Conservation (phyloP, 2,113 vertebrate species). For the Helogale parvula region DNA sequence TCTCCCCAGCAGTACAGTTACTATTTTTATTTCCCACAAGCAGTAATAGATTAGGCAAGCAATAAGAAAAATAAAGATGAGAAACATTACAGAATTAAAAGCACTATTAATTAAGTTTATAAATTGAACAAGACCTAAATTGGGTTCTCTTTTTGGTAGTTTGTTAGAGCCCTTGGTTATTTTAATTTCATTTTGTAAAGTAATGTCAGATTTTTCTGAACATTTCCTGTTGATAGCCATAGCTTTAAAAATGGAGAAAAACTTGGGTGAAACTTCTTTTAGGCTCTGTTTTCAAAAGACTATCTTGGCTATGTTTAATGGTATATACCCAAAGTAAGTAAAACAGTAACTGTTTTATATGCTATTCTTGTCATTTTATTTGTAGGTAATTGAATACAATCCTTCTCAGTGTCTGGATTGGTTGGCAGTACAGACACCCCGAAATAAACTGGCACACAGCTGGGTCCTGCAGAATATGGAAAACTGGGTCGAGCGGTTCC, state of each 20-base stretch:
- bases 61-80: slow-evolving; percentile 21
- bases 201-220: slow-evolving; percentile 20
- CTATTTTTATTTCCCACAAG: neutral
- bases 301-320: neutral
- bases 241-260: neutral
- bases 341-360: slow-evolving; percentile 37
- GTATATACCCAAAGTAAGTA: slow-evolving; percentile 31
- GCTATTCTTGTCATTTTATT: slow-evolving; percentile 32
- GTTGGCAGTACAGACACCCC: slow-evolving; percentile 97
- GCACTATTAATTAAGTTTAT: slow-evolving; percentile 16
- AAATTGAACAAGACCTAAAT: neutral
- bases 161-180: slow-evolving; percentile 9
- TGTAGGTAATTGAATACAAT: slow-evolving; percentile 98
- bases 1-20: neutral
- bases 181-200: slow-evolving; percentile 57
- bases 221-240: neutral
- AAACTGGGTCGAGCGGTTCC: slow-evolving; percentile 99
- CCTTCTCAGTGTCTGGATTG: slow-evolving; percentile 99
- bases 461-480: slow-evolving; percentile 99
- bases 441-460: slow-evolving; percentile 98
- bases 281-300: slow-evolving; percentile 17
- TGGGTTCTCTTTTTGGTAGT: neutral
- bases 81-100: slow-evolving; percentile 28
- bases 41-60: neutral
- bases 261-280: neutral